Evolutionary conservation across 2,797 vertebrate species (phyloP).

Genomic region (Nyctibius grandis): DNA sequence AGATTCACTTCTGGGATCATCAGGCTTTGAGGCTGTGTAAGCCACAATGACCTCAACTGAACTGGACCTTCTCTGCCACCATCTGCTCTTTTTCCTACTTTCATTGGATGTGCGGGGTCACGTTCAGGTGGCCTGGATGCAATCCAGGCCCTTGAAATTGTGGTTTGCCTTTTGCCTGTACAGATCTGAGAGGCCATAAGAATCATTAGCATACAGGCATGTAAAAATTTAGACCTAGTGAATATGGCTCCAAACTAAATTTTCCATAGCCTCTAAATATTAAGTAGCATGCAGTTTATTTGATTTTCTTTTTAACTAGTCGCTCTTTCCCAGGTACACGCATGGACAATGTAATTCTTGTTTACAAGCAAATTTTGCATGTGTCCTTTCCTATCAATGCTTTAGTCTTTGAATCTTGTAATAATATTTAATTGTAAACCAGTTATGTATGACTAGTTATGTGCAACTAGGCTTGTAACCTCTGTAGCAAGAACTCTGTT

Average conservation of each 20-base stretch:
- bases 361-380: not conserved
- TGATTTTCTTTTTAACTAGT: not conserved
- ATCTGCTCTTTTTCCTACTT: not conserved
- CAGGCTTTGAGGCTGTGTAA: not conserved
- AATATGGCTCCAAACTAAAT: not conserved
- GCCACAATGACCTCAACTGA: not conserved
- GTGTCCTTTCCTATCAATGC: not conserved
- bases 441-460: not conserved
- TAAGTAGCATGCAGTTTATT: not conserved
- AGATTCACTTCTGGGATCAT: not conserved
- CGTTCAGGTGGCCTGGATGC: not conserved
- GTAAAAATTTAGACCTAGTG: not conserved
- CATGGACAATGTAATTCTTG: not conserved
- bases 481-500: not conserved
- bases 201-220: not conserved
- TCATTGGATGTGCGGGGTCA: not conserved
- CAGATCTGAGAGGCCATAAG: not conserved
- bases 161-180: not conserved
- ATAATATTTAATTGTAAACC: not conserved
- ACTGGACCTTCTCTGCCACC: not conserved
- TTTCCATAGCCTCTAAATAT: not conserved
- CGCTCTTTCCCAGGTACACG: not conserved
- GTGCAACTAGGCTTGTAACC: not conserved
- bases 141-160: not conserved
- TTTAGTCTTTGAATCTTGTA: not conserved